Conservation (phyloP, 2,888 invertebrate genomes). For the Pristionchus arcanus region DNA sequence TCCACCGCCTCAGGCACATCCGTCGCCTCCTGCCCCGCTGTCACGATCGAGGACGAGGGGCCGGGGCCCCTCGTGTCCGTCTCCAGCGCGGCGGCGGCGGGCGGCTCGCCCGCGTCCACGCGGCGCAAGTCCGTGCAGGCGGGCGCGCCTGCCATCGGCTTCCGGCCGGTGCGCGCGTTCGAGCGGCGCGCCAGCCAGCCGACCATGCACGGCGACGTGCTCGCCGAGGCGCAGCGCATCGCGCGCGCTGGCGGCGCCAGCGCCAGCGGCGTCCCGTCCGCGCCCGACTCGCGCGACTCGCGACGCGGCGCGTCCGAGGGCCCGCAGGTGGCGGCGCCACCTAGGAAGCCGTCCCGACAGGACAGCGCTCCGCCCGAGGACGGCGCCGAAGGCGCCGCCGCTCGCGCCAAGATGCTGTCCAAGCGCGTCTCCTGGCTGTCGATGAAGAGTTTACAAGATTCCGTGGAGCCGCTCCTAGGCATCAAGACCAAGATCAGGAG, state of each 20-base stretch:
- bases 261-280: neutral
- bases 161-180: conserved; percentile 70
- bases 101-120: conserved; percentile 61
- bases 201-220: conserved; percentile 60
- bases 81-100: conserved; percentile 46
- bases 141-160: conserved; percentile 76
- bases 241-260: neutral
- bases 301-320: conserved; percentile 38
- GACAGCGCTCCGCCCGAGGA: neutral
- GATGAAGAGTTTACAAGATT: conserved; percentile 77
- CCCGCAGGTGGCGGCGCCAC: conserved; percentile 3
- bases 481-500: conserved; percentile 54
- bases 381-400: neutral
- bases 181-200: conserved; percentile 76
- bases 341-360: neutral
- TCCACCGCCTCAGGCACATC: conserved; percentile 73
- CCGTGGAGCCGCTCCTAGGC: conserved; percentile 62
- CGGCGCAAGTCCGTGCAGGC: conserved; percentile 74
- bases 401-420: conserved; percentile 69
- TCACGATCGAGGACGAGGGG: conserved; percentile 59
- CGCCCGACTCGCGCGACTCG: conserved; percentile 3
- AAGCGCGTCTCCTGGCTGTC: conserved; percentile 78
- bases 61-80: conserved; percentile 55
- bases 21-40: conserved; percentile 71
- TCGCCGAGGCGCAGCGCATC: conserved; percentile 43